A percentile compares a stretch with the other conserved stretches of the same genome.
These are phyloP conservation scores for Drosophila mojavensis DNA, from an alignment of 1,140 invertebrate species.

Conservation along the genomic window DNA sequence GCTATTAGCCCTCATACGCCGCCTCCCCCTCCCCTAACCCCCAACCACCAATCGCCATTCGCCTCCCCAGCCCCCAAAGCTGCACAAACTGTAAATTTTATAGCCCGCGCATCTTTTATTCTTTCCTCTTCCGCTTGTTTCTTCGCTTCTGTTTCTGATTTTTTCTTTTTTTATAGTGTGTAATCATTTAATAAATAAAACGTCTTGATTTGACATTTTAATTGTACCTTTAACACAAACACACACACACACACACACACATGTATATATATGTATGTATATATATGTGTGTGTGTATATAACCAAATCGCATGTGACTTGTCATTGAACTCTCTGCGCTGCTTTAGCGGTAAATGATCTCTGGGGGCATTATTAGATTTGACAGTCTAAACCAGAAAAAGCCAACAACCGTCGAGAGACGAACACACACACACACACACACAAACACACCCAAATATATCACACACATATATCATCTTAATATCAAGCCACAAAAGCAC, in stretches of 20 bases:
- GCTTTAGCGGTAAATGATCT: constrained; percentile 55
- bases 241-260: constrained; percentile 31
- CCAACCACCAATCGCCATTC: neutral
- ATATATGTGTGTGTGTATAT: constrained; percentile 23
- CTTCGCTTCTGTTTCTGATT: neutral
- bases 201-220: constrained; percentile 78
- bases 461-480: neutral
- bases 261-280: constrained; percentile 22
- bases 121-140: constrained; percentile 15
- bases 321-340: constrained; percentile 72
- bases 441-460: neutral
- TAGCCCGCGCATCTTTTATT: constrained; percentile 36
- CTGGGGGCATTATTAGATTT: constrained; percentile 69
- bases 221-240: constrained; percentile 67
- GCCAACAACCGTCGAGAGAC: neutral
- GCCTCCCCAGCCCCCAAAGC: neutral
- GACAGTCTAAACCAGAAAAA: neutral
- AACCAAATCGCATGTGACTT: neutral
- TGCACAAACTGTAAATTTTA: constrained; percentile 46
- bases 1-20: constrained; percentile 15
- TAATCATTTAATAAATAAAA: constrained; percentile 78
- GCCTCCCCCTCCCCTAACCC: neutral
- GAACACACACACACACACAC: too few species aligned
- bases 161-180: constrained; percentile 42
- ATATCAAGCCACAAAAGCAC: neutral